These are phyloP conservation scores for Paguma larvata DNA, from an alignment of 2,797 vertebrate species.

Conservation along the genomic window DNA sequence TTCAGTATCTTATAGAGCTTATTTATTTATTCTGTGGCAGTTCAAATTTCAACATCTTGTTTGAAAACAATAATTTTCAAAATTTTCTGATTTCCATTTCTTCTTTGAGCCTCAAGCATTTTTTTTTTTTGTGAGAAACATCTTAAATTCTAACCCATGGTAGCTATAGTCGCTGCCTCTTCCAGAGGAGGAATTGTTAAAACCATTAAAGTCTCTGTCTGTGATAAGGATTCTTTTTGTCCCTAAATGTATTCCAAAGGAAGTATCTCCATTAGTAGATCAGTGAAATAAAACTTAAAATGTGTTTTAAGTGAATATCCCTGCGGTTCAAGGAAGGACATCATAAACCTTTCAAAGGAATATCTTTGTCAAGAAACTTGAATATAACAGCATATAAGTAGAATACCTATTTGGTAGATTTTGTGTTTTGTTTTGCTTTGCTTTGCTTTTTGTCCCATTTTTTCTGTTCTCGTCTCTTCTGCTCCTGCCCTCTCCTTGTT, in stretches of 20 bases:
- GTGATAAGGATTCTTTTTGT: neutral
- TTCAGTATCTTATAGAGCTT: neutral
- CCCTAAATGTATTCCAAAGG: neutral
- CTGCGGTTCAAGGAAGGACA: neutral
- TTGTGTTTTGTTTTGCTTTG: neutral
- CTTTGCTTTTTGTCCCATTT: neutral
- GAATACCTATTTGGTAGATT: neutral
- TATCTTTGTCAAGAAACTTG: neutral
- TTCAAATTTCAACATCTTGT: neutral
- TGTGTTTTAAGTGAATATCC: neutral
- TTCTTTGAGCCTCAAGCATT: neutral
- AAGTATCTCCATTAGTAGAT: neutral
- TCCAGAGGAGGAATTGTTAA: neutral
- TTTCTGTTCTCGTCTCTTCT: neutral
- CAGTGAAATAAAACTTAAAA: neutral
- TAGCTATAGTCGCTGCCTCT: neutral
- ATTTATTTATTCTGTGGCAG: neutral
- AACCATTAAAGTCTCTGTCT: neutral
- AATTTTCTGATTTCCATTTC: neutral
- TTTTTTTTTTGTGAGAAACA: neutral
- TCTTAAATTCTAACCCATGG: neutral
- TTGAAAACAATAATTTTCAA: neutral
- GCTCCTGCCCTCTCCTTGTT: neutral
- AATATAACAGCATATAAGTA: neutral
- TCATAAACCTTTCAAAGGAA: neutral